These are phyloP conservation scores for Anguilla obscura DNA, from an alignment of 2,797 vertebrate species.

Conservation along the genomic window DNA sequence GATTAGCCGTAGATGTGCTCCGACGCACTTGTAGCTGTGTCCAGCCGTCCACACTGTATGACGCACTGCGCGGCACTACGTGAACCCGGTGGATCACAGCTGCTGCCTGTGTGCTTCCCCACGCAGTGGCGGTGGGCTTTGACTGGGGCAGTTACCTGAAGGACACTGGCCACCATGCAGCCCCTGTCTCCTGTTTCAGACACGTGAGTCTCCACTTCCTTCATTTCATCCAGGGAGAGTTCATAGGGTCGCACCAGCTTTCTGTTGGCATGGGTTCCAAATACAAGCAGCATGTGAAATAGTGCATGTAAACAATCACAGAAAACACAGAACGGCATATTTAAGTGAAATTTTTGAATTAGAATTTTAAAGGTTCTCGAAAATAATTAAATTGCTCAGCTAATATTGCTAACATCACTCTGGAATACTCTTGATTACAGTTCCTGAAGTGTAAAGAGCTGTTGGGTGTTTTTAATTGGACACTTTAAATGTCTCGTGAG, in stretches of 20 bases:
- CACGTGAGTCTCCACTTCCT: slow-evolving; percentile 79
- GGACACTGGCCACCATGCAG: slow-evolving; percentile 80
- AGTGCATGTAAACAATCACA: too few species aligned
- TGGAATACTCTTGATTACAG: too few species aligned
- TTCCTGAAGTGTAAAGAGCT: too few species aligned
- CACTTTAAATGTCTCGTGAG: too few species aligned
- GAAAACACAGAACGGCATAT: too few species aligned
- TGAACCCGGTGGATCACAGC: neutral
- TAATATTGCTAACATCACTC: too few species aligned
- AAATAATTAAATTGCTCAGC: too few species aligned
- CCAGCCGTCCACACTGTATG: neutral
- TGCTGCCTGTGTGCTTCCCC: slow-evolving; percentile 12
- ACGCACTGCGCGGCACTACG: neutral
- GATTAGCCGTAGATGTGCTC: neutral
- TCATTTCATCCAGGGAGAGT: neutral
- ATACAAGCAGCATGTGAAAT: neutral
- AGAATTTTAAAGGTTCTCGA: too few species aligned
- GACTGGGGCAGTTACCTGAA: slow-evolving; percentile 90
- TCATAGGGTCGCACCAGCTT: too few species aligned
- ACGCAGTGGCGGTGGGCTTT: slow-evolving; percentile 74
- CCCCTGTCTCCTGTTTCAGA: slow-evolving; percentile 89
- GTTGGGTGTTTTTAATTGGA: too few species aligned
- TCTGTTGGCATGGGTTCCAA: neutral
- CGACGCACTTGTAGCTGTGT: neutral
- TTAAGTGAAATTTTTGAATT: too few species aligned